Percentiles rank a stretch among this genome's conserved stretches.
These are phyloP conservation scores for Apoderus coryli DNA, from an alignment of 2,888 invertebrate genomes.

Conservation along the genomic window DNA sequence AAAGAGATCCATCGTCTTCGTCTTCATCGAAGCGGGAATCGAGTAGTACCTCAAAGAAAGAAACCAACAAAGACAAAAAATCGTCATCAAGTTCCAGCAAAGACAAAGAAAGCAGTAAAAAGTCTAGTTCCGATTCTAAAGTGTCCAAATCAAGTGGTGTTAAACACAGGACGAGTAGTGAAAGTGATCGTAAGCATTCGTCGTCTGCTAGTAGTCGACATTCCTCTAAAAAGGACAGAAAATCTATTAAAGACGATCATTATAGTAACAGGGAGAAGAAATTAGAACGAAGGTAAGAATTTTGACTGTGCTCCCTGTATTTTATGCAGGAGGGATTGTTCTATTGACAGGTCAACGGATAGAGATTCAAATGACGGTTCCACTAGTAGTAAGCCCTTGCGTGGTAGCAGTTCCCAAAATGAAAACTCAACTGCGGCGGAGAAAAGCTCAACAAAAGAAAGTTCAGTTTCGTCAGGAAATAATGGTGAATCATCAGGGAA, in stretches of 20 bases:
- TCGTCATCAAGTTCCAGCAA: conserved; percentile 11
- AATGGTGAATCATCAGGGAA: no score
- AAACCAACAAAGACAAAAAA: conserved; percentile 9
- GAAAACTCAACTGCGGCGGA: no score
- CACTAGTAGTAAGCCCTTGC: no score
- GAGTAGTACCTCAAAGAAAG: conserved; percentile 5
- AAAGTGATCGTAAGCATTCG: conserved; percentile 9
- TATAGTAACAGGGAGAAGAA: conserved; percentile 49
- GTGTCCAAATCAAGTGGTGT: conserved; percentile 11
- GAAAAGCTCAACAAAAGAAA: no score
- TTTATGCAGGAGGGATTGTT: no score
- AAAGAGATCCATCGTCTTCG: no score
- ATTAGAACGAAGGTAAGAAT: conserved; percentile 49
- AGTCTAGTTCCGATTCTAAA: conserved; percentile 9
- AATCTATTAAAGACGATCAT: conserved; percentile 56
- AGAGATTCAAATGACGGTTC: conserved; percentile 65
- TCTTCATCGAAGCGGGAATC: no score
- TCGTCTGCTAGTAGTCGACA: conserved; percentile 8
- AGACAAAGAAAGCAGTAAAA: conserved; percentile 10
- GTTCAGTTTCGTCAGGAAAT: no score
- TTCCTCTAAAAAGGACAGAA: conserved; percentile 17
- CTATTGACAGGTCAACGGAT: conserved; percentile 65
- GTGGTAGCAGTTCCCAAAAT: no score
- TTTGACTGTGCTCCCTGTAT: no score
- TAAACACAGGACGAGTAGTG: conserved; percentile 16